phyloP scores from a whole-genome alignment of 2,113 vertebrate species.

The Gobio gobio region DNA sequence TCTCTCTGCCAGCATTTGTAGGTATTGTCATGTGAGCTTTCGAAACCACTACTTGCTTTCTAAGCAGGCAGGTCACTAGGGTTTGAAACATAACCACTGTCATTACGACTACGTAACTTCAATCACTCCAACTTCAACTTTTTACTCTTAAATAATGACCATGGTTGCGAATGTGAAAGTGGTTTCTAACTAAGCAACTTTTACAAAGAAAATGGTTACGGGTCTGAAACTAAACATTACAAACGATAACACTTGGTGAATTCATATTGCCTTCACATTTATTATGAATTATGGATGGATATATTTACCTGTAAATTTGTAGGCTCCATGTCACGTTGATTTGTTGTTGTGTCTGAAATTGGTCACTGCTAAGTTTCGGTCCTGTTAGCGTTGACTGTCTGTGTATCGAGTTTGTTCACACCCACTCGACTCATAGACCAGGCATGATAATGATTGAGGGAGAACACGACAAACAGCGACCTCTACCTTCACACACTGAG shows the following conservation, averaged over 20 bases:
- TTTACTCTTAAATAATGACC: neutral
- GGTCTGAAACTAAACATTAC: neutral
- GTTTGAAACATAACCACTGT: neutral
- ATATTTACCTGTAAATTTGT: slow-evolving; percentile 76
- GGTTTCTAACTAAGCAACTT: neutral
- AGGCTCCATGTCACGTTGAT: slow-evolving; percentile 68
- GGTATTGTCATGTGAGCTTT: neutral
- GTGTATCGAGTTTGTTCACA: neutral
- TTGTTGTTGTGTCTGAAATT: neutral
- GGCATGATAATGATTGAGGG: neutral
- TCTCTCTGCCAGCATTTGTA: neutral
- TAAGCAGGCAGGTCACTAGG: neutral
- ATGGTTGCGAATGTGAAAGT: neutral
- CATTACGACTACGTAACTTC: neutral
- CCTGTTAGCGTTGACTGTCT: slow-evolving; percentile 37
- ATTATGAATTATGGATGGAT: neutral
- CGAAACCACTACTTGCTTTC: neutral
- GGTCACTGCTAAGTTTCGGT: slow-evolving; percentile 48
- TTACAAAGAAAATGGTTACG: neutral
- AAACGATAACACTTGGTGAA: neutral
- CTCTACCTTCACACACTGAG: neutral
- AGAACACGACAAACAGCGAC: slow-evolving; percentile 25
- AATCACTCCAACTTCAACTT: neutral
- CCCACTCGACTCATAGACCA: slow-evolving; percentile 13
- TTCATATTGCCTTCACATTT: no score